These are phyloP conservation scores for Lydus trimaculatus DNA, from an alignment of 2,888 invertebrate genomes.

Conservation along the genomic window DNA sequence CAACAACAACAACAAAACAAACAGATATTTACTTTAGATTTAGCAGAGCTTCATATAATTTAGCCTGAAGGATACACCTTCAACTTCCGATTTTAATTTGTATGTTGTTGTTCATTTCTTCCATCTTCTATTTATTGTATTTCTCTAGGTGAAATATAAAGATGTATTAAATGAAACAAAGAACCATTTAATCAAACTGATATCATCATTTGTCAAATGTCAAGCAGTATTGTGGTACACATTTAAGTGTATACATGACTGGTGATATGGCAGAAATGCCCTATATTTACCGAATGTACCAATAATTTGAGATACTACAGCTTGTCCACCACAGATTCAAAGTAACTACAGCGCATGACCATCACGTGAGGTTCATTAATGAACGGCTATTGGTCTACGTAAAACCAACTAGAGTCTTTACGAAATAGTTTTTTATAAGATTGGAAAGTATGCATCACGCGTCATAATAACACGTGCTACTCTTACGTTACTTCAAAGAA, in stretches of 20 bases:
- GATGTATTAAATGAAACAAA: slow-evolving; percentile 33
- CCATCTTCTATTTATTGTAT: background rate
- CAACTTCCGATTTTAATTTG: background rate
- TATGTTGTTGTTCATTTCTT: background rate
- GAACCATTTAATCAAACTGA: slow-evolving; percentile 34
- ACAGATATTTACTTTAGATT: background rate
- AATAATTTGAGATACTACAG: too few species aligned
- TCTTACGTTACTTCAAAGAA: too few species aligned
- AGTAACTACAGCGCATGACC: too few species aligned
- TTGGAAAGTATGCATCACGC: too few species aligned
- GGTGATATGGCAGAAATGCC: too few species aligned
- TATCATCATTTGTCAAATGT: slow-evolving; percentile 33
- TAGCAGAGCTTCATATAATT: background rate
- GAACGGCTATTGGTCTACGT: too few species aligned
- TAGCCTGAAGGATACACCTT: background rate
- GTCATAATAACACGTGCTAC: too few species aligned
- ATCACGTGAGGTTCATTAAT: too few species aligned
- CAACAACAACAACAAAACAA: background rate
- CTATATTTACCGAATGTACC: too few species aligned
- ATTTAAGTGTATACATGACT: background rate
- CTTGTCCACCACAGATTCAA: too few species aligned
- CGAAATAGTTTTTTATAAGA: too few species aligned
- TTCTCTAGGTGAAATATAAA: slow-evolving; percentile 20
- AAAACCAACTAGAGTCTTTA: too few species aligned
- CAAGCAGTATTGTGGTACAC: background rate